Conservation (phyloP, 2,113 vertebrate species). For the Excalfactoria chinensis region DNA sequence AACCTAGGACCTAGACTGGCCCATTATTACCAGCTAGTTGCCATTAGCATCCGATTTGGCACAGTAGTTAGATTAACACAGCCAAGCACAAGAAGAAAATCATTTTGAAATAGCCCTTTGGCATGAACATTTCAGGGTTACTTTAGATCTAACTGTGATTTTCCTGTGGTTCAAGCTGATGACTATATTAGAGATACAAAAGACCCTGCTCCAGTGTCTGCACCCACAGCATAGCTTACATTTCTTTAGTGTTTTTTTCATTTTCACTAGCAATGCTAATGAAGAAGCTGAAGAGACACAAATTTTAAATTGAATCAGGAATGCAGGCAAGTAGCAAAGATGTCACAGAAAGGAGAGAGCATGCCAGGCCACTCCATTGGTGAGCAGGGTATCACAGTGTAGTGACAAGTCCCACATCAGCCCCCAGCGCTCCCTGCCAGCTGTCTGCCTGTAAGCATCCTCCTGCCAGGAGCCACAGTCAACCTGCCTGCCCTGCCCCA, state of each 20-base stretch:
- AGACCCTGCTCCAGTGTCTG: background rate
- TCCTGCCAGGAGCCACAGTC: background rate
- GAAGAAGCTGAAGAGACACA: background rate
- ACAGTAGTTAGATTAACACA: background rate
- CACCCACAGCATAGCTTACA: background rate
- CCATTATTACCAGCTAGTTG: background rate
- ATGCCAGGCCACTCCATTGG: too few relatives aligned
- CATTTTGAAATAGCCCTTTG: background rate
- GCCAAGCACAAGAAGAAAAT: background rate
- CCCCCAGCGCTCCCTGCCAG: accelerated
- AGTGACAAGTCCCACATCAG: background rate
- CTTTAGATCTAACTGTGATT: background rate
- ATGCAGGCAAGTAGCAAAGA: background rate
- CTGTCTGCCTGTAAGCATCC: background rate
- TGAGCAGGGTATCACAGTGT: background rate
- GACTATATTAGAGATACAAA: background rate
- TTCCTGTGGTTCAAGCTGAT: background rate
- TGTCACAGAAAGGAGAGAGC: background rate
- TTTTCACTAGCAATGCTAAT: background rate
- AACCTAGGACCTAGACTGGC: background rate
- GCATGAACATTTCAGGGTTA: background rate
- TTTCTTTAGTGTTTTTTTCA: background rate
- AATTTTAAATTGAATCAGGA: background rate
- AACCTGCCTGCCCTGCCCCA: background rate
- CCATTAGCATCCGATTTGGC: background rate